Conservation (phyloP, 2,888 invertebrate genomes). For the Stegana nigrithorax region DNA sequence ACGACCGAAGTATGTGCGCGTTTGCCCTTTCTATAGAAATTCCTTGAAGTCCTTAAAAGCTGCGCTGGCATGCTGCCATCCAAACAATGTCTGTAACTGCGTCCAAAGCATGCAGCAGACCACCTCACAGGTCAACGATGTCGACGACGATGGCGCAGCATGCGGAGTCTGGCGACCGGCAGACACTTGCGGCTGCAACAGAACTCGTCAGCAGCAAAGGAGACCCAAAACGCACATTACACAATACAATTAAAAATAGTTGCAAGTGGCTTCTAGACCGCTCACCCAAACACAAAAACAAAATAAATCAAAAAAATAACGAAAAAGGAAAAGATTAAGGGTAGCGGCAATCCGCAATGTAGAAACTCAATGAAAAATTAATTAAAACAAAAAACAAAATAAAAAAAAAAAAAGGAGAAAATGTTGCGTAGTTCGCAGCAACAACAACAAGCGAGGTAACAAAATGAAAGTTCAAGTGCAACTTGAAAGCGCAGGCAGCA, state of each 20-base stretch:
- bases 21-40: constrained; percentile 55
- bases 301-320: constrained; percentile 30
- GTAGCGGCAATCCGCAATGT: background rate
- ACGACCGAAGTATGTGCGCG: too few relatives aligned
- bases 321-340: constrained; percentile 17
- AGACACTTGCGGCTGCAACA: background rate
- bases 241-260: constrained; percentile 66
- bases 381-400: background rate
- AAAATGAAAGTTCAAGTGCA: constrained; percentile 50
- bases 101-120: constrained; percentile 50
- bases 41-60: constrained; percentile 52
- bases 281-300: too few relatives aligned
- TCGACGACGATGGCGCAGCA: background rate
- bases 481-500: constrained; percentile 42
- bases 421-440: too few relatives aligned
- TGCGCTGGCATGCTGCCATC: constrained; percentile 41
- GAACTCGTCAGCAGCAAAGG: background rate
- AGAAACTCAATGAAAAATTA: too few relatives aligned
- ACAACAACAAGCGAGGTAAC: constrained; percentile 2
- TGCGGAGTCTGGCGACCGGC: too few relatives aligned
- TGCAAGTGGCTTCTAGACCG: constrained; percentile 58
- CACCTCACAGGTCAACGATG: background rate
- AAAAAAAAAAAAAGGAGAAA: background rate
- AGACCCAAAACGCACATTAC: background rate
- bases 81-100: constrained; percentile 43